A percentile compares a stretch with the other conserved stretches of the same genome.
phyloP scores from a whole-genome alignment of 2,113 vertebrate species.

The Strigops habroptila region DNA sequence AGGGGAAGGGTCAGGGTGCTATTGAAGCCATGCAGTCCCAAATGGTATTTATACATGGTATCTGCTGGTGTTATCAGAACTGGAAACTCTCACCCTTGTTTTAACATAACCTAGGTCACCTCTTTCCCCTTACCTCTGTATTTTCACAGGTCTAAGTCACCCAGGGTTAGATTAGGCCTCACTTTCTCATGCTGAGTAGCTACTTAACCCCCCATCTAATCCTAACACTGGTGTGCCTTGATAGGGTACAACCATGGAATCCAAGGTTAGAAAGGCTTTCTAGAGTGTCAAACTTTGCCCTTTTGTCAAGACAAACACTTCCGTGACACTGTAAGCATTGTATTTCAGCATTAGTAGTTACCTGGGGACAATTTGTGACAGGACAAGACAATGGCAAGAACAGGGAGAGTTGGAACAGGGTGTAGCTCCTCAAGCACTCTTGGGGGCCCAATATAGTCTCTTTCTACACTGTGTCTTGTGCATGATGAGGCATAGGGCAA shows the following conservation, averaged over 20 bases:
- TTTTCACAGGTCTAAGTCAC: not conserved
- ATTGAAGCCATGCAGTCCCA: not conserved
- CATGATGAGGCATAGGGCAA: not conserved
- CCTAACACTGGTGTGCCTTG: fast-evolving
- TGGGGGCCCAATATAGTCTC: not conserved
- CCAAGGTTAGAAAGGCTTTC: not conserved
- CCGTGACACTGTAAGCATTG: not conserved
- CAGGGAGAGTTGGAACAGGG: not conserved
- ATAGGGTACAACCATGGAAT: not conserved
- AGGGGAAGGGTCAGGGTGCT: not conserved
- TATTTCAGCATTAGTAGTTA: not conserved
- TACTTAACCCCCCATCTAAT: not conserved
- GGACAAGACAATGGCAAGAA: not conserved
- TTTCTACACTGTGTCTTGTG: not conserved
- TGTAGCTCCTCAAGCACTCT: not conserved
- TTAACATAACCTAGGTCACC: not conserved
- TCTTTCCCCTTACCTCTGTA: not conserved
- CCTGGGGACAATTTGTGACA: not conserved
- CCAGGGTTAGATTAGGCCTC: not conserved
- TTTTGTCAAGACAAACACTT: not conserved
- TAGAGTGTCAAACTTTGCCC: not conserved
- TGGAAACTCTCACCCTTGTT: not conserved
- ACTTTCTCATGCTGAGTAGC: not conserved
- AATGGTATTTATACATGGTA: not conserved
- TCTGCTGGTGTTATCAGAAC: not conserved